phyloP scores from a whole-genome alignment of 2,113 vertebrate genomes.

The Phylloscopus trochiloides region DNA sequence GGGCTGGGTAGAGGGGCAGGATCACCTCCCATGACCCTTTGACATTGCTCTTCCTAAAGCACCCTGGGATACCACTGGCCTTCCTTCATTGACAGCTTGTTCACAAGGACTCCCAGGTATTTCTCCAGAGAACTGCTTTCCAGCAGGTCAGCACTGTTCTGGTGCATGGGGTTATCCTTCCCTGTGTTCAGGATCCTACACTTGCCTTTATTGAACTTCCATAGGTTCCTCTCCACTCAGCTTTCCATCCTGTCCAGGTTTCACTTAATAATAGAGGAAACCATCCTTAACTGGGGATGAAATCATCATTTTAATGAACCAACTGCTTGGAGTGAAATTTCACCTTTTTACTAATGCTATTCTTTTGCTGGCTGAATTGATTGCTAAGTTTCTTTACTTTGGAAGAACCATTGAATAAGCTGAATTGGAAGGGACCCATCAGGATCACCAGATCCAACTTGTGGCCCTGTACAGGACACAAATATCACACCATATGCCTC shows the following conservation, averaged over 20 bases:
- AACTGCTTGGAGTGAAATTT: not conserved
- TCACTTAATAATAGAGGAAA: not conserved
- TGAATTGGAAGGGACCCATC: not conserved
- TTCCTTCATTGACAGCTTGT: not conserved
- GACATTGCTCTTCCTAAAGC: not conserved
- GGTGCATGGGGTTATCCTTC: not conserved
- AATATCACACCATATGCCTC: not conserved
- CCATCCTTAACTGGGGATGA: not conserved
- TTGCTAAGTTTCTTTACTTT: not conserved
- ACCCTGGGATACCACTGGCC: no score
- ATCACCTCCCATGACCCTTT: not conserved
- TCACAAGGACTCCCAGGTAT: not conserved
- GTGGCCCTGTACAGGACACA: not conserved
- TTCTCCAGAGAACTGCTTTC: not conserved
- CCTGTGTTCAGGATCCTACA: not conserved
- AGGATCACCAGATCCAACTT: not conserved
- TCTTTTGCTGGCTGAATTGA: not conserved
- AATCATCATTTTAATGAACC: not conserved
- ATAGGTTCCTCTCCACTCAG: not conserved
- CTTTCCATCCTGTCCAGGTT: not conserved
- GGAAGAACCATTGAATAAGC: not conserved
- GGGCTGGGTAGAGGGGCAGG: not conserved
- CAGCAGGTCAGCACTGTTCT: not conserved
- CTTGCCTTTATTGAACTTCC: not conserved
- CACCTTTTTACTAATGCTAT: not conserved